Base-by-base conservation (phyloP, 2,797 vertebrate species). In the Gambusia yucatana region DNA sequence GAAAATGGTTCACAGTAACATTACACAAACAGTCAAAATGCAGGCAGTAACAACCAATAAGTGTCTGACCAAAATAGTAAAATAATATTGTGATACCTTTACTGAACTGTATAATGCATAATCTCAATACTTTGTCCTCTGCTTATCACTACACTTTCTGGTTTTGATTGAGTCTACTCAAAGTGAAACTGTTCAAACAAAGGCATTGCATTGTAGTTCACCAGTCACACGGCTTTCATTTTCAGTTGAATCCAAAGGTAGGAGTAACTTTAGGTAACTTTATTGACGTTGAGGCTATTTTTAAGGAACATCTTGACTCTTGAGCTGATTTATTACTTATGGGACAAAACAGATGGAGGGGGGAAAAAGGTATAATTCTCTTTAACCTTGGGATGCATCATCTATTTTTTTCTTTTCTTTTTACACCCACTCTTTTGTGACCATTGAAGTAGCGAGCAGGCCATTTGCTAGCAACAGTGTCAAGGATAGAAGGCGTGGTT, bases 121-220 rank as follows among this genome's bases (percentile, higher is more conserved):
- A 16, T 61, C 41, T 44, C 33, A 30, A 65, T 36, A 75, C 36
- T 79, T 81, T 81, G 70, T 79, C 70, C 77, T 75, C 50, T 76
- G 81, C 50, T 81, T 75, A 83, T 73, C 67, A 11, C 33, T 22
- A 48, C 65, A 3, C 44, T 69, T 55, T 55, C 46, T 73, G n/a
- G 77, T 22, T 63, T 43, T 63, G 74, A 78, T 57, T 48, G 41
- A 73, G 25, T 79, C 70, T 50, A 7, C 16, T 75, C 46, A 77
- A 65, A 84, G 61, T 57, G 77, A 65, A 85, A 83, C 76, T 11
- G n/a, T 57, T 74, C 10, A 52, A 14, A 25, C 20, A 22, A 48
- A 70, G 67, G 22, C 16, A 5, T 20, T 41, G 14, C 20, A 10
- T 16, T 52, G 25, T 16, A 25, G 13, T 50, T 65, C 3, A 17